These are phyloP conservation scores for Ips typographus DNA, from an alignment of 1,140 invertebrate genomes.

Conservation along the genomic window DNA sequence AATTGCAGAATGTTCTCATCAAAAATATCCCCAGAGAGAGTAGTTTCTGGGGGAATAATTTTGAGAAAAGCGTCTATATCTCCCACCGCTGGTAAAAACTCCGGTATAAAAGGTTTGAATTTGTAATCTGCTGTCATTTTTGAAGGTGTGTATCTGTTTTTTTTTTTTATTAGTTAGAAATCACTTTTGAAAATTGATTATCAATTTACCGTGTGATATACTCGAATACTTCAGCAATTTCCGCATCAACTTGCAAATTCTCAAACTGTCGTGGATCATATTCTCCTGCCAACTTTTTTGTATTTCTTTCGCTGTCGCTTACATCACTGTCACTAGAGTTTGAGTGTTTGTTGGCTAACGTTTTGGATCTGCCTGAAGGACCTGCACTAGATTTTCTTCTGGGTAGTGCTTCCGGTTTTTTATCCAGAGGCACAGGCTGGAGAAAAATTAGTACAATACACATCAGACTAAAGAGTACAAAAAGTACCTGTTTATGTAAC, in stretches of 20 bases:
- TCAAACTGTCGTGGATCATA: conserved; percentile 87
- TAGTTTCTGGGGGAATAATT: conserved; percentile 76
- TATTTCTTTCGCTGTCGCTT: conserved; percentile 37
- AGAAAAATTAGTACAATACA: not conserved
- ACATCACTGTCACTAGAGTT: conserved; percentile 44
- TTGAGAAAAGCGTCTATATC: conserved; percentile 98
- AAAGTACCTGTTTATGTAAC: not conserved
- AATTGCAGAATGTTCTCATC: conserved; percentile 50
- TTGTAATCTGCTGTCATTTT: conserved; percentile 88
- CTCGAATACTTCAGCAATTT: conserved; percentile 91
- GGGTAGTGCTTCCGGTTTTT: conserved; percentile 27
- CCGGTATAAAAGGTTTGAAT: conserved; percentile 92
- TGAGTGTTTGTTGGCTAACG: conserved; percentile 22
- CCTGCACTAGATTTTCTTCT: conserved; percentile 32
- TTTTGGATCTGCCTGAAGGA: conserved; percentile 28
- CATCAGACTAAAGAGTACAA: not conserved
- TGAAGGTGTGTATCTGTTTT: conserved; percentile 83
- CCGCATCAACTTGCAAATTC: conserved; percentile 75
- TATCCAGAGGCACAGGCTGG: not conserved
- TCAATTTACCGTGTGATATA: conserved; percentile 84
- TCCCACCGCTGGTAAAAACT: conserved; percentile 96
- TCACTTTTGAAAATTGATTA: too few relatives aligned
- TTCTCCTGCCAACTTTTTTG: conserved; percentile 54
- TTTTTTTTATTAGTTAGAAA: not conserved
- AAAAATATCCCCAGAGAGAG: conserved; percentile 50